Conservation (phyloP, 2,113 vertebrate species). For the Thamnophis sirtalis region DNA sequence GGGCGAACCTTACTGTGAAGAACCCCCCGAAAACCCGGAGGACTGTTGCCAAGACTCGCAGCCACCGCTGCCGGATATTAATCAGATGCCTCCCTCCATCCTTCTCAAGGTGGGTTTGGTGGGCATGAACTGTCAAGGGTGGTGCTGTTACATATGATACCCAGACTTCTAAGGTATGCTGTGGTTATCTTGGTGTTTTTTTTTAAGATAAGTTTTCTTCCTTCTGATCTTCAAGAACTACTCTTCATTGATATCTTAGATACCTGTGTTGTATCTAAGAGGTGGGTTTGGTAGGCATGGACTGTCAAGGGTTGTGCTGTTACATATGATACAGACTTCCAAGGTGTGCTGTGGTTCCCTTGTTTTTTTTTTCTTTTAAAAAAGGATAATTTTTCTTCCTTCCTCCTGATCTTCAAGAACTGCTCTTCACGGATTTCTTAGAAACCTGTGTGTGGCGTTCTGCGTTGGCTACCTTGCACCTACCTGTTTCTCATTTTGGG, state of each 20-base stretch:
- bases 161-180: too few species aligned
- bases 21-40: constrained; percentile 65
- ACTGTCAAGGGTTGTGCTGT: not conserved
- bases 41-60: constrained; percentile 55
- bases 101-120: constrained; percentile 86
- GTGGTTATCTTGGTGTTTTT: not conserved
- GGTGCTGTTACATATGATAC: not conserved
- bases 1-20: constrained; percentile 60
- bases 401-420: not conserved
- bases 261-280: constrained; percentile 32
- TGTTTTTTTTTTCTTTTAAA: not conserved
- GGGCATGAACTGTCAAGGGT: not conserved
- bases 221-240: not conserved
- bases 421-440: not conserved
- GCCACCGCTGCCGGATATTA: constrained; percentile 71
- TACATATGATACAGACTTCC: too few species aligned
- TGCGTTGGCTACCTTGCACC: not conserved
- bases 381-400: too few species aligned
- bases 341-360: too few species aligned
- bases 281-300: constrained; percentile 67
- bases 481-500: not conserved
- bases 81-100: constrained; percentile 92
- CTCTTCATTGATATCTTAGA: not conserved
- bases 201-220: not conserved
- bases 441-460: too few species aligned